Conservation (phyloP, 1,140 invertebrate species). For the Sminthurides bifidus region DNA sequence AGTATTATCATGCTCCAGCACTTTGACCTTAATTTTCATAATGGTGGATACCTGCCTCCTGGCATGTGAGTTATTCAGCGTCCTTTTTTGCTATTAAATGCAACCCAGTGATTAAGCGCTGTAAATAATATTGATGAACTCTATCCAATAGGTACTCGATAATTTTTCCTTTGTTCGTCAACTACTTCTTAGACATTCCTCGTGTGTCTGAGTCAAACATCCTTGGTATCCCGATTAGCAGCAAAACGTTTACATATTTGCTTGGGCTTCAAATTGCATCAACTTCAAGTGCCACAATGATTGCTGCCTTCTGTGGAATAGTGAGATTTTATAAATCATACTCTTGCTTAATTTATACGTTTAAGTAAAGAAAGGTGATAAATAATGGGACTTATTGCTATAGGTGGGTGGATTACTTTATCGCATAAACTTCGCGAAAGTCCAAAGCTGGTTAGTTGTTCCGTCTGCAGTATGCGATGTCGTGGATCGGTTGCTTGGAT, state of each 20-base stretch:
- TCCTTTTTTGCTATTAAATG: constrained; percentile 8
- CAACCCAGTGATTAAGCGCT: too few relatives aligned
- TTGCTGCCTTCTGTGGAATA: constrained; percentile 36
- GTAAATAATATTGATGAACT: too few relatives aligned
- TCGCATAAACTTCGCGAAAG: constrained; percentile 39
- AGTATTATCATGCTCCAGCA: constrained; percentile 34
- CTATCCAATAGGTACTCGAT: constrained; percentile 41
- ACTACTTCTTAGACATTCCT: constrained; percentile 45
- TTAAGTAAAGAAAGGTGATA: background rate
- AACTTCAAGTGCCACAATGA: constrained; percentile 35
- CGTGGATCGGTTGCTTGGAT: constrained; percentile 37
- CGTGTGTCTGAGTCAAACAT: constrained; percentile 41
- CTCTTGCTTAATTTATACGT: constrained; percentile 3
- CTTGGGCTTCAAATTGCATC: constrained; percentile 42
- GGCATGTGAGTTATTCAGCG: constrained; percentile 37
- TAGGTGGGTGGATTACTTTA: constrained; percentile 43
- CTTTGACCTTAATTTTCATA: constrained; percentile 35
- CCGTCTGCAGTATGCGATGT: constrained; percentile 39
- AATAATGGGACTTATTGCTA: constrained; percentile 20
- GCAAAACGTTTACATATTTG: constrained; percentile 45
- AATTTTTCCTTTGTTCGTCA: constrained; percentile 41
- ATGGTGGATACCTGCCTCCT: constrained; percentile 36
- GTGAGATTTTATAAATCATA: constrained; percentile 31
- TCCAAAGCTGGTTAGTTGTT: constrained; percentile 38
- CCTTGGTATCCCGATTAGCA: constrained; percentile 43